phyloP scores from a whole-genome alignment of 2,888 invertebrate genomes.

The Drosophila paucipuncta region DNA sequence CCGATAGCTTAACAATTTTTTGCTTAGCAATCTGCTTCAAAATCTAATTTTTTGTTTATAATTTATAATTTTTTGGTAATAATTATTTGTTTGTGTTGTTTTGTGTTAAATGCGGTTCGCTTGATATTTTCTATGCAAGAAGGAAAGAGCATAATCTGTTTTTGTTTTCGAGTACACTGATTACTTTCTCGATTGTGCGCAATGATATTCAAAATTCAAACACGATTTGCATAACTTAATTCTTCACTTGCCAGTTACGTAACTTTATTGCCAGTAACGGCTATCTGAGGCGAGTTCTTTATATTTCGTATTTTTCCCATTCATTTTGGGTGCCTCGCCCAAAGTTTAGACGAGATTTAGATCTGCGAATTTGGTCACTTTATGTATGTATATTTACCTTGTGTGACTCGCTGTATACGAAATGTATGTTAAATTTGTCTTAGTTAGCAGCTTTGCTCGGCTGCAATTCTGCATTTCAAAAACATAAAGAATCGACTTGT shows the following conservation, averaged over 20 bases:
- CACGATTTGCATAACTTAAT: conserved; percentile 42
- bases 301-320: conserved; percentile 1
- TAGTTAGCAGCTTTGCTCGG: conserved; percentile 59
- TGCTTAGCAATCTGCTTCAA: not conserved
- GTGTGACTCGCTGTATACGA: conserved; percentile 32
- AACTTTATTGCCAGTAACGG: conserved; percentile 22
- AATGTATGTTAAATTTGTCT: conserved; percentile 55
- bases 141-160: not conserved
- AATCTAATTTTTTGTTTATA: not conserved
- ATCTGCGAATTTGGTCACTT: conserved; percentile 19
- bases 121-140: not conserved
- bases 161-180: conserved; percentile 10
- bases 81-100: not conserved
- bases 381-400: conserved; percentile 13
- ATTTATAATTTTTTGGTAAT: not conserved
- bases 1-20: no score
- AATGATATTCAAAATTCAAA: conserved; percentile 18
- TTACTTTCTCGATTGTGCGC: conserved; percentile 49
- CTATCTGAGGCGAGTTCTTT: conserved; percentile 3
- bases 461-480: conserved; percentile 55
- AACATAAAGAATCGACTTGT: conserved; percentile 36
- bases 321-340: conserved; percentile 43
- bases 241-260: conserved; percentile 34
- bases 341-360: conserved; percentile 16
- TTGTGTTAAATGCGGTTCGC: not conserved